Evolutionary conservation across 2,797 vertebrate species (phyloP).

Genomic region (Girardinus metallicus): DNA sequence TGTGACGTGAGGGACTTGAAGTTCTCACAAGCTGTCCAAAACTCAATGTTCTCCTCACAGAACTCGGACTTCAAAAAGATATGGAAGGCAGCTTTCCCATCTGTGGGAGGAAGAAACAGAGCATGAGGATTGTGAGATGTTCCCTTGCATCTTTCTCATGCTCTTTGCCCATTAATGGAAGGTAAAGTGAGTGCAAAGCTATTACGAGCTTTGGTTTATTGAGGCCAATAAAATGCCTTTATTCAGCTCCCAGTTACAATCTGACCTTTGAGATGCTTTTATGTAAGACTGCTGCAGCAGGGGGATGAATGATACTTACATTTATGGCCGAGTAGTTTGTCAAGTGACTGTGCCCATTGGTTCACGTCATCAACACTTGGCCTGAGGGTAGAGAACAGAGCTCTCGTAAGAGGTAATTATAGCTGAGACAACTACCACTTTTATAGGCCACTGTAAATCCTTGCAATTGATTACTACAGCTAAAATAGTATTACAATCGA

Average conservation of each 20-base stretch:
- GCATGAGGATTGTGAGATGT: not conserved
- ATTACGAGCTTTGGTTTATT: conserved; percentile 44
- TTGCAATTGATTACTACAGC: not conserved
- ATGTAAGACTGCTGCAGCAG: conserved; percentile 20
- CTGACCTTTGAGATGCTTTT: conserved; percentile 52
- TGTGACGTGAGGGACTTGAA: conserved; percentile 85
- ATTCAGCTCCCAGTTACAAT: conserved; percentile 8
- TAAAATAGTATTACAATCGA: not conserved
- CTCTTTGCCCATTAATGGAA: conserved; percentile 19
- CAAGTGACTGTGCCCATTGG: conserved; percentile 80
- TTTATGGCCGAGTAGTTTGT: conserved; percentile 79
- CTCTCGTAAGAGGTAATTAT: conserved; percentile 6
- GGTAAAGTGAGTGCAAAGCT: conserved; percentile 17
- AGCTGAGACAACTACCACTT: not conserved
- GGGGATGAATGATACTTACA: conserved; percentile 65
- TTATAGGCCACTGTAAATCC: not conserved
- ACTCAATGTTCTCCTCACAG: conserved; percentile 96
- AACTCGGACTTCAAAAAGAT: conserved; percentile 93
- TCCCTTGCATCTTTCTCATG: not conserved
- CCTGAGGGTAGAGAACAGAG: conserved; percentile 58
- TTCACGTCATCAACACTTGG: conserved; percentile 74
- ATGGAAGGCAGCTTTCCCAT: conserved; percentile 87
- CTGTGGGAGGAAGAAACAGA: conserved; percentile 64
- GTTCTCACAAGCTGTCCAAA: conserved; percentile 95
- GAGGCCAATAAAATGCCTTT: conserved; percentile 30